Evolutionary conservation across 2,888 invertebrate species (phyloP), one percentile per base, ranked within the genome.

Genomic region (Mythimna albipuncta): DNA sequence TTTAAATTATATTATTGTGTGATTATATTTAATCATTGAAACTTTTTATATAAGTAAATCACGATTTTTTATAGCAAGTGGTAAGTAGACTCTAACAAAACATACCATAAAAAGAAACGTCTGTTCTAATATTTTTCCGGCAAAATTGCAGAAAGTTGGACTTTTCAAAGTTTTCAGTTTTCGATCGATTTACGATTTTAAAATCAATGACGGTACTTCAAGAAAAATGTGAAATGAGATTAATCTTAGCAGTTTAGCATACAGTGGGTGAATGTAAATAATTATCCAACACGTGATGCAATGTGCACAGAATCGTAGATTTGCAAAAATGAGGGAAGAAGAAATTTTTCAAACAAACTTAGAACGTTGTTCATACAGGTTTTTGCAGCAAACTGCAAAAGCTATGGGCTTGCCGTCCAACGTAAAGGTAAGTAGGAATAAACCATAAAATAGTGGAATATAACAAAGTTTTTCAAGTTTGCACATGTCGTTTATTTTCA

Each of bases 311-410:
- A 67, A 66, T 64, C 11, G n/a, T 32, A 38, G 19, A 44, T 32
- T 44, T 2, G 11, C 64, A 64, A 86, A 64, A 47, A 88, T 81
- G 79, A 82, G 74, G 77, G 78, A 82, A 50, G 80, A 87, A n/a
- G 84, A 83, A 64, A 88, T 78, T 77, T 85, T 86, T 16, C 66
- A 75, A 63, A 78, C 74, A 32, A 84, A 82, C 41, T 84, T 95
- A 44, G 84, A 93, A 85, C 71, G 78, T 41, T 88, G 87, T 68
- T 83, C 90, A 0, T 96, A 96, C 75, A 91, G 95, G 74, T 80
- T 87, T 81, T 84, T 96, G 67, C 96, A 96, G 79, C 88, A 92
- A 74, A 75, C 91, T 44, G 93, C 95, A 0, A 96, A 96, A 77
- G 83, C 89, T 19, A 79, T 95, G 86, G 35, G 72, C 5, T 83